Percentiles rank a stretch among this genome's conserved stretches.
phyloP scores from a whole-genome alignment of 2,888 invertebrate species.

The Amphipoea lucens region DNA sequence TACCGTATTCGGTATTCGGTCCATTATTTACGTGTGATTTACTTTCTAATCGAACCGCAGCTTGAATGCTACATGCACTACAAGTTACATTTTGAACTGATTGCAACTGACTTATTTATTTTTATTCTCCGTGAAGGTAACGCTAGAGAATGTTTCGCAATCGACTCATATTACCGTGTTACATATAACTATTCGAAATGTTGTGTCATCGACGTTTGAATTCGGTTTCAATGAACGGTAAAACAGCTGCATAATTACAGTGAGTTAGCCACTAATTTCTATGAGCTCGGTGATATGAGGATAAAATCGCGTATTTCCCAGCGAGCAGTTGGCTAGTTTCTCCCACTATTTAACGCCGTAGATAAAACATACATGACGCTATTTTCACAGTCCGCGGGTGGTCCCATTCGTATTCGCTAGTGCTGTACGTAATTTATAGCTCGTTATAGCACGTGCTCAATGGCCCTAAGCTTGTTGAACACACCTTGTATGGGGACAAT shows the following conservation, averaged over 20 bases:
- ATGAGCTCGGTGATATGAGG: conserved; percentile 39
- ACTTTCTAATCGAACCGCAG: conserved; percentile 19
- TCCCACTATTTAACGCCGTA: not conserved
- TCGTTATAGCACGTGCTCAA: conserved; percentile 55
- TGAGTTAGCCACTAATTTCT: conserved; percentile 27
- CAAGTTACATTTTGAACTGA: conserved; percentile 15
- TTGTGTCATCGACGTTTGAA: conserved; percentile 22
- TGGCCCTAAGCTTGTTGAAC: conserved; percentile 44
- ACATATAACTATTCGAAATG: conserved; percentile 11
- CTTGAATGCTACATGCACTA: conserved; percentile 19
- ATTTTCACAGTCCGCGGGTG: conserved; percentile 61
- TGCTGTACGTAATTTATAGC: conserved; percentile 60
- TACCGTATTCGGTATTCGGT: conserved; percentile 14
- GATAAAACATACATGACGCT: conserved; percentile 21
- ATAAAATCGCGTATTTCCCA: conserved; percentile 61
- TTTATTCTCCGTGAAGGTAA: conserved; percentile 20
- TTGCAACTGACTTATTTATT: conserved; percentile 19
- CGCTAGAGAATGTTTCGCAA: conserved; percentile 30
- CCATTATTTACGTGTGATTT: conserved; percentile 13
- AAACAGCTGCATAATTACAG: conserved; percentile 22
- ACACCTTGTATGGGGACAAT: conserved; percentile 38
- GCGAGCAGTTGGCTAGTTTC: conserved; percentile 38
- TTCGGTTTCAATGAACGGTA: conserved; percentile 11
- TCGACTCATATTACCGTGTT: conserved; percentile 24
- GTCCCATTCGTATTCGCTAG: conserved; percentile 63